Conservation (phyloP, 1,140 invertebrate species). For the Drosophila chauvacae region DNA sequence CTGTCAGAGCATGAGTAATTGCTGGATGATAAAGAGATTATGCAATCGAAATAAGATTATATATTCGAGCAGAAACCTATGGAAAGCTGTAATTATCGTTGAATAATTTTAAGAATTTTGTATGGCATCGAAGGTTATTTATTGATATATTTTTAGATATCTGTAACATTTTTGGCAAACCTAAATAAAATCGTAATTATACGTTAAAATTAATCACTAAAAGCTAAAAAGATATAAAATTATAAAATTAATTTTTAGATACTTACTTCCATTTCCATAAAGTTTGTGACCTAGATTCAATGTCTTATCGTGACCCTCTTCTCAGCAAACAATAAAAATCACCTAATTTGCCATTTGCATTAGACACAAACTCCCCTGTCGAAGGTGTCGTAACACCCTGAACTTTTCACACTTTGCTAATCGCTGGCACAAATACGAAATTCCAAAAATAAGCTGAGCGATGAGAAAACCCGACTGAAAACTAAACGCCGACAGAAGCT, state of each 20-base stretch:
- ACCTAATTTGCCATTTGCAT: conserved; percentile 32
- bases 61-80: background rate
- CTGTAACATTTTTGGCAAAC: background rate
- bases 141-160: background rate
- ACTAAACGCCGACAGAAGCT: conserved; percentile 60
- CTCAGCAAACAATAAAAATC: conserved; percentile 12
- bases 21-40: conserved; percentile 29
- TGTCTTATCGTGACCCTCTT: background rate
- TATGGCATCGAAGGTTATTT: no score
- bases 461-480: conserved; percentile 37
- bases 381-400: conserved; percentile 43
- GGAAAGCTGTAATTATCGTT: background rate
- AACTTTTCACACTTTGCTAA: conserved; percentile 79
- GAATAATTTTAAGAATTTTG: background rate
- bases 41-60: conserved; percentile 22
- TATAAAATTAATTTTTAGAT: background rate
- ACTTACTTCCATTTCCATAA: background rate
- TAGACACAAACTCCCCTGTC: conserved; percentile 17
- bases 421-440: conserved; percentile 55
- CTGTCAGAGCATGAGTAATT: conserved; percentile 47
- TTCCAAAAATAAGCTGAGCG: background rate
- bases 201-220: background rate
- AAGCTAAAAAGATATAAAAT: background rate
- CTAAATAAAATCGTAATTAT: no score
- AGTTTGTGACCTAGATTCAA: background rate